Base-by-base conservation (phyloP, 2,888 invertebrate species). In the Chrysotoxum bicinctum region DNA sequence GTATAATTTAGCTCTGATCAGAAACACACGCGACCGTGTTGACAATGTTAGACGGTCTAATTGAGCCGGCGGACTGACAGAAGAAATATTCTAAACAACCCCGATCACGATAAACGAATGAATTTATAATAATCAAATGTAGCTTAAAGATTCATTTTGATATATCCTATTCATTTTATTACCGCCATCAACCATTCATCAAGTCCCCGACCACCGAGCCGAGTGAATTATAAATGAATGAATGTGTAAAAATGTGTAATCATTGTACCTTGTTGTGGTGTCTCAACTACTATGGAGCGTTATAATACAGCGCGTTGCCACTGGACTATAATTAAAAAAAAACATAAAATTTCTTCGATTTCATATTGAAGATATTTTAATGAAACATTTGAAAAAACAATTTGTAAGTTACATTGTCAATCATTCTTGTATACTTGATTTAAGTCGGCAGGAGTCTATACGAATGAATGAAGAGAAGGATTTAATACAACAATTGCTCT, bases 41-140 rank as follows among this genome's bases (percentile, higher is more conserved):
- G 45, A 82, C 72, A 68, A 77, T 66, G 66, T 68, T 37, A 66
- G 72, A 73, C 72, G 60, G 60, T 82, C 82, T 77, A 82, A 82
- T 82, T 78, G 68, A 77, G 45, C 72, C 78, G 72, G 78, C 73
- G 72, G 78, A 68, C 72, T 82, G 43, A 60, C 72, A 60, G 72
- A 78, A 82, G 72, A 82, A 82, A 66, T 73, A 77, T 82, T 82
- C 82, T 82, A 60, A 78, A 77, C 82, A 82, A 82, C 82, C 82
- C 82, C 66, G 72, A 82, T 82, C 66, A 35, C 82, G 64, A 78
- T 77, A 82, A 82, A 72, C 60, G 82, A 82, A 77, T 82, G 82
- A 77, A 73, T 52, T 40, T 60, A 32, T 30, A 54, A 54, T 30
- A 77, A 77, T 66, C 62, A 30, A 54, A 54, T 32, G 54, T 54